Conservation (phyloP, 2,888 invertebrate species). For the Trachelus iudaicus region DNA sequence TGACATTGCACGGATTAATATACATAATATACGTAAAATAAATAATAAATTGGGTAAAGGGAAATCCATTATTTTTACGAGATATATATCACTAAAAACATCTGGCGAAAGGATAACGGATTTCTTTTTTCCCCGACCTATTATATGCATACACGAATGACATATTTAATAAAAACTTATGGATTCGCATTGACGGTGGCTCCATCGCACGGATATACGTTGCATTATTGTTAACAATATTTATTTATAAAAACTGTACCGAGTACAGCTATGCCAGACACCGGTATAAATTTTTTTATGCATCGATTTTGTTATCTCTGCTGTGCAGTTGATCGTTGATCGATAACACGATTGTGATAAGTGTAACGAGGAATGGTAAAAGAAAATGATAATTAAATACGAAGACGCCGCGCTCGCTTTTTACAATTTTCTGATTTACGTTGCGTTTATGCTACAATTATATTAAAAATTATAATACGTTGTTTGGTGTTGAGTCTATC, state of each 20-base stretch:
- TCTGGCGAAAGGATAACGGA: too few relatives aligned
- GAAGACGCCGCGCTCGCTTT: background rate
- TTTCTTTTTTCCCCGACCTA: too few relatives aligned
- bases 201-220: background rate
- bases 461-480: too few relatives aligned
- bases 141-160: background rate
- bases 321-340: constrained; percentile 38
- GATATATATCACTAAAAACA: too few relatives aligned
- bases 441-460: background rate
- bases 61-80: too few relatives aligned
- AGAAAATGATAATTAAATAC: background rate
- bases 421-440: background rate
- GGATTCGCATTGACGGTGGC: background rate
- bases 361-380: background rate
- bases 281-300: constrained; percentile 6
- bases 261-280: background rate
- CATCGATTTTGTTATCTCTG: constrained; percentile 36
- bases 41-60: background rate
- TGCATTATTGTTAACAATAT: background rate
- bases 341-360: background rate
- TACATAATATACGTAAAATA: background rate
- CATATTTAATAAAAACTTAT: background rate
- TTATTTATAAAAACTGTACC: background rate
- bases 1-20: background rate
- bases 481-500: background rate